phyloP scores from a whole-genome alignment of 2,797 vertebrate species.

The Sebastes baramenuke region DNA sequence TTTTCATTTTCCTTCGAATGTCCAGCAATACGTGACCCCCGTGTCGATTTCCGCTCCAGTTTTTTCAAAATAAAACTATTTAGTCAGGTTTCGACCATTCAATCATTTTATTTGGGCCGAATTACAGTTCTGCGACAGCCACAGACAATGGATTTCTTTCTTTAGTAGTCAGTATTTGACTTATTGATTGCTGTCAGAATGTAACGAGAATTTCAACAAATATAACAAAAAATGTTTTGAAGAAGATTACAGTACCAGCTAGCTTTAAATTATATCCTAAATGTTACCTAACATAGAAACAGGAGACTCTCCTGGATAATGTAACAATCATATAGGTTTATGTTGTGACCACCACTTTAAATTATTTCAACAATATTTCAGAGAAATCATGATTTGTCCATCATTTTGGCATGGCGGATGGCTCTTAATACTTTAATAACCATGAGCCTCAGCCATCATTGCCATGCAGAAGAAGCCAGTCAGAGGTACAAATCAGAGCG shows the following conservation, averaged over 20 bases:
- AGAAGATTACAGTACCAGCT: too few relatives aligned
- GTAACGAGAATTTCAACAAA: too few relatives aligned
- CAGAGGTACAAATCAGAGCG: background rate
- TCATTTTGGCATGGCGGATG: background rate
- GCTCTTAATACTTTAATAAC: background rate
- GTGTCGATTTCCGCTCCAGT: too few relatives aligned
- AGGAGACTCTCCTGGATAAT: background rate
- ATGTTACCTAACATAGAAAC: background rate
- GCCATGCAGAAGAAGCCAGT: background rate
- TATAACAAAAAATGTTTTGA: too few relatives aligned
- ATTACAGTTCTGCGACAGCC: too few relatives aligned
- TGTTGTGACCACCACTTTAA: background rate
- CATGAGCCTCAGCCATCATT: background rate
- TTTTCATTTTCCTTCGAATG: too few relatives aligned
- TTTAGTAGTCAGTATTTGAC: too few relatives aligned
- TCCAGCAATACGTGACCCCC: too few relatives aligned
- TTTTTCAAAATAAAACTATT: too few relatives aligned
- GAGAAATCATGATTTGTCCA: background rate
- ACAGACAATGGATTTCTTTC: too few relatives aligned
- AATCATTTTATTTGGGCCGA: too few relatives aligned
- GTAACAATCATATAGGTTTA: background rate
- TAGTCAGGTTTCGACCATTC: accelerated
- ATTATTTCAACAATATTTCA: background rate
- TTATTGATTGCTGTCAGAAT: too few relatives aligned
- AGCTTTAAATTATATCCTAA: background rate